Percentiles rank a stretch among this genome's conserved stretches.
Conservation (phyloP, 92 coral and sea anemone genomes). For the Porites cylindrica region DNA sequence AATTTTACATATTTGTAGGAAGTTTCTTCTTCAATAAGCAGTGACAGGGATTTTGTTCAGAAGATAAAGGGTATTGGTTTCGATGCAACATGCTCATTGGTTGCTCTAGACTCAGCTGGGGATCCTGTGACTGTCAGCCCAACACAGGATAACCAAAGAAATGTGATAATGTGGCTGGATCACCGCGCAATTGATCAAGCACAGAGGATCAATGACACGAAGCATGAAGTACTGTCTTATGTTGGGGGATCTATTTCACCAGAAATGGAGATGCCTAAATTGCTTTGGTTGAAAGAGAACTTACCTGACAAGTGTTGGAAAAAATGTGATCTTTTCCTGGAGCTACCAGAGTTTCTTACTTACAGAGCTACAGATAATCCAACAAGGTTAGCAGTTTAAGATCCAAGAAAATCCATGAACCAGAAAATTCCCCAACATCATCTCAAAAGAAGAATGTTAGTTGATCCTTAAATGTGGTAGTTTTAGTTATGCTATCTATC, state of each 20-base stretch:
- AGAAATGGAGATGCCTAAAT: constrained; percentile 96
- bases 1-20: not conserved
- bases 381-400: constrained; percentile 61
- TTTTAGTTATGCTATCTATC: no score
- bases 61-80: constrained; percentile 87
- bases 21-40: not conserved
- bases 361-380: constrained; percentile 80
- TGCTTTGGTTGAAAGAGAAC: constrained; percentile 91
- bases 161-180: constrained; percentile 94
- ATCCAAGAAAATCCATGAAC: not conserved
- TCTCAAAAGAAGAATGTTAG: no score
- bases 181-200: constrained; percentile 93
- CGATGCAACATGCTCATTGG: constrained; percentile 98
- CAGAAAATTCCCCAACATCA: no score
- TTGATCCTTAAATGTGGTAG: no score
- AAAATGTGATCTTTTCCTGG: constrained; percentile 74
- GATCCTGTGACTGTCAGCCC: constrained; percentile 77
- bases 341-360: constrained; percentile 91
- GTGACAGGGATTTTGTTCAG: constrained; percentile 36
- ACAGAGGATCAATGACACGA: constrained; percentile 68
- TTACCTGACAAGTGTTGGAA: constrained; percentile 75
- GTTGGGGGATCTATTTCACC: constrained; percentile 95
- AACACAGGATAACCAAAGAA: constrained; percentile 66
- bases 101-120: constrained; percentile 75
- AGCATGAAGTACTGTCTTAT: constrained; percentile 84